Evolutionary conservation across 2,888 invertebrate species (phyloP), one percentile per base, ranked within the genome.

Genomic region (Cosmorhoe ocellata): DNA sequence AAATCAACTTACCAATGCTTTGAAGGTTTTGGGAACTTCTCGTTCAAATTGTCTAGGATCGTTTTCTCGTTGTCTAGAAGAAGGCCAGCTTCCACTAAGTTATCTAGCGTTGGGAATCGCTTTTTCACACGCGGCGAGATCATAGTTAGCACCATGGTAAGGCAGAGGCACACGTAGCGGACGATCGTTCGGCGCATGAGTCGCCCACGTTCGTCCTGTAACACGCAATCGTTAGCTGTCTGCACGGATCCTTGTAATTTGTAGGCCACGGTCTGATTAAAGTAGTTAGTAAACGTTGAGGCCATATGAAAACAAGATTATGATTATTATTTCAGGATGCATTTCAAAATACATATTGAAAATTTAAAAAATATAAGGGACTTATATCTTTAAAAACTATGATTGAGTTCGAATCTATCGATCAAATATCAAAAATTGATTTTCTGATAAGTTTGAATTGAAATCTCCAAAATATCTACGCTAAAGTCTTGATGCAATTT

Each of bases 61-160:
- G 87, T 85, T 66, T 94, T 93, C 78, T 97, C 97, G 71, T 96
- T 97, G 56, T 95, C 94, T 49, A 95, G 91, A 32, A 97, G 84
- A 32, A 97, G 85, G 63, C 97, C 97, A 5, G 96, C 95, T 56
- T 97, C 97, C 3, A 97, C 95, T 51, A 97, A 93, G 79, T 97
- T 96, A 58, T 94, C 93, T 50, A 96, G 84, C 0, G 95, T 94
- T 0, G 97, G 97, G 77, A 97, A 97, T 10, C 97, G 92, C 76
- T 96, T 97, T 78, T 97, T 97, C 14, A 97, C 97, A 37, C 95
- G 91, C 0, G 97, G 96, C 42, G 96, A 95, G 57, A 97, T 95
- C 92, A 95, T 96, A 30, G 95, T 93, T 64, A 97, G 92, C 53
- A 96, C 96, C 93, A 97, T 94, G 0, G 97, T 96, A n/a, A 97